A percentile compares a stretch with the other conserved stretches of the same genome.
phyloP scores from a whole-genome alignment of 92 coral and sea anemone genomes.

The Isaurus tuberculatus region DNA sequence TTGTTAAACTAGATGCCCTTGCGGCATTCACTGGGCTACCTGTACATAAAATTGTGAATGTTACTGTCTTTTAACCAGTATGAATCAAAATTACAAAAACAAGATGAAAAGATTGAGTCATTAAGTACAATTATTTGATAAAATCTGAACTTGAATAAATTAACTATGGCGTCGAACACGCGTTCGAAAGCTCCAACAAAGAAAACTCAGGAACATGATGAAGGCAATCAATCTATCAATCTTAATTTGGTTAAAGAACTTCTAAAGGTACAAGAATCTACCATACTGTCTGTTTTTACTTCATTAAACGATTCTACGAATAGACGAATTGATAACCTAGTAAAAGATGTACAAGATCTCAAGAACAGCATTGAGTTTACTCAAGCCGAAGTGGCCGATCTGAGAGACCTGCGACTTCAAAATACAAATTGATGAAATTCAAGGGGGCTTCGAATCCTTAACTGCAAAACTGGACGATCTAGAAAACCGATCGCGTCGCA shows the following conservation, averaged over 20 bases:
- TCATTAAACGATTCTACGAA: constrained; percentile 17
- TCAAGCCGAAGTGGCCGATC: constrained; percentile 30
- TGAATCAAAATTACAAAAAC: no score
- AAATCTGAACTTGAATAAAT: no score
- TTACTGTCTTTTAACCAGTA: no score
- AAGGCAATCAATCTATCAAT: background rate
- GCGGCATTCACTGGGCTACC: no score
- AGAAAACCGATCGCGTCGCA: constrained; percentile 54
- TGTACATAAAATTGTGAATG: no score
- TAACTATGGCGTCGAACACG: background rate
- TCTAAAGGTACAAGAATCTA: constrained; percentile 44
- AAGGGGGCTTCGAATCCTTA: constrained; percentile 5
- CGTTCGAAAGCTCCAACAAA: constrained; percentile 1
- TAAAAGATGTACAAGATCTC: constrained; percentile 20
- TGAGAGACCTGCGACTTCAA: constrained; percentile 6
- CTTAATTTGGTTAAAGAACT: constrained; percentile 35
- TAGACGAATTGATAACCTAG: constrained; percentile 22
- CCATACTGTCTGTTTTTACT: constrained; percentile 7
- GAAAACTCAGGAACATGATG: constrained; percentile 3
- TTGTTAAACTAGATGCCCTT: no score
- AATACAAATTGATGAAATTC: constrained; percentile 6
- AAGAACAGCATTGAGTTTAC: constrained; percentile 30
- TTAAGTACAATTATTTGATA: no score
- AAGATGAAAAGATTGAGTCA: no score
- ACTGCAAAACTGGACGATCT: constrained; percentile 47